A percentile compares a stretch with the other conserved stretches of the same genome.
Evolutionary conservation across 1,140 invertebrate genomes (phyloP).

Genomic region (Aculops lycopersici): DNA sequence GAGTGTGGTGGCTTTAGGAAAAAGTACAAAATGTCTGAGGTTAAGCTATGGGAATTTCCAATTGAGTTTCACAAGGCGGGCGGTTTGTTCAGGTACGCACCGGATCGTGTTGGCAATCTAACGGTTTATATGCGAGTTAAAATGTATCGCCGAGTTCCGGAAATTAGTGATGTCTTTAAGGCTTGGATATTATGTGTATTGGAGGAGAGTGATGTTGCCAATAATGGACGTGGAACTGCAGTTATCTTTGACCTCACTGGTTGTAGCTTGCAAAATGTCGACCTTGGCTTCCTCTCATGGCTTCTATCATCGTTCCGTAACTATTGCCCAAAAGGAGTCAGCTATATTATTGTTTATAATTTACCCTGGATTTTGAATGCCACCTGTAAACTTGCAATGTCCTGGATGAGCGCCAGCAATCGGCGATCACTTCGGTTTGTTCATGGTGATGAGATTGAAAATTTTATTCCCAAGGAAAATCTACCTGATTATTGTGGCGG

Average conservation of each 20-base stretch:
- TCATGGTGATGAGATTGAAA: neutral
- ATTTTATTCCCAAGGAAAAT: neutral
- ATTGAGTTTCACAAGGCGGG: slow-evolving; percentile 8
- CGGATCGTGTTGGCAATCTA: neutral
- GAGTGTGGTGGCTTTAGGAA: slow-evolving; percentile 1
- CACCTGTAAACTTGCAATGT: slow-evolving; percentile 1
- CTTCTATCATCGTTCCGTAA: slow-evolving; percentile 1
- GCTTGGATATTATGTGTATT: neutral
- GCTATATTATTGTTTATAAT: slow-evolving; percentile 5
- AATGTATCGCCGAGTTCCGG: neutral
- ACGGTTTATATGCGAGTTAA: neutral
- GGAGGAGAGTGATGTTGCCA: neutral
- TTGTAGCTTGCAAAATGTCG: slow-evolving; percentile 4
- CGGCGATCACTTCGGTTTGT: neutral
- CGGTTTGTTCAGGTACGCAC: slow-evolving; percentile 7
- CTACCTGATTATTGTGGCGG: neutral
- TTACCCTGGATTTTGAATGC: slow-evolving; percentile 4
- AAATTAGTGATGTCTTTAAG: neutral
- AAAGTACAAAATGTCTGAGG: neutral
- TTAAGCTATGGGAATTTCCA: slow-evolving; percentile 4
- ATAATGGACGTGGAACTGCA: neutral
- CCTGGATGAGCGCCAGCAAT: neutral
- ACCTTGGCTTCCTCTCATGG: slow-evolving; percentile 1
- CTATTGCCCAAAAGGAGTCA: slow-evolving; percentile 3
- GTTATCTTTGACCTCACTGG: slow-evolving; percentile 3